Evolutionary conservation across 1,140 invertebrate species (phyloP).

Genomic region (Camponotus floridanus): DNA sequence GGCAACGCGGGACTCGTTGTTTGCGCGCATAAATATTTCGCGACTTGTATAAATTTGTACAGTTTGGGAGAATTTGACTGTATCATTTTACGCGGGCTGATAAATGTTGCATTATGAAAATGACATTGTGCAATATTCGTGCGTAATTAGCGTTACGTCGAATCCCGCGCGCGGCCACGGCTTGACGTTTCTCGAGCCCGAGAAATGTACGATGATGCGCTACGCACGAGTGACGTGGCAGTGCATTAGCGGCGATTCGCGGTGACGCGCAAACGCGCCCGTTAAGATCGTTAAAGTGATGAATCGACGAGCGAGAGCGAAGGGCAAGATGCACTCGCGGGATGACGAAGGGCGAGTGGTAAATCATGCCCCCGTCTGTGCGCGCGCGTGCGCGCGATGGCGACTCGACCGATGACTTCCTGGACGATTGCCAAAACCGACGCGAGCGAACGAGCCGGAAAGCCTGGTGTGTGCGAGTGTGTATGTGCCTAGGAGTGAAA

Average conservation of each 20-base stretch:
- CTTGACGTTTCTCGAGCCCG: constrained; percentile 18
- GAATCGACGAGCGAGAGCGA: constrained; percentile 51
- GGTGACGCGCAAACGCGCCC: constrained; percentile 38
- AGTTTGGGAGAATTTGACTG: constrained; percentile 15
- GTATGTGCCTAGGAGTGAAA: too few species aligned
- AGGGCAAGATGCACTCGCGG: constrained; percentile 53
- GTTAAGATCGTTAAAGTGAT: constrained; percentile 58
- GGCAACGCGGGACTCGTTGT: not conserved
- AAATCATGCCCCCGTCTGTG: constrained; percentile 38
- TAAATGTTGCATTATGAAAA: constrained; percentile 41
- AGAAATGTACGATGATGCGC: constrained; percentile 19
- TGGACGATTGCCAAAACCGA: constrained; percentile 56
- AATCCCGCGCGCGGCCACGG: not conserved
- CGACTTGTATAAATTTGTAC: constrained; percentile 23
- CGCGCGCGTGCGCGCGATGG: constrained; percentile 50
- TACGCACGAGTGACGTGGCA: constrained; percentile 35
- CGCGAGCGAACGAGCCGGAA: constrained; percentile 51
- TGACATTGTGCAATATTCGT: constrained; percentile 29
- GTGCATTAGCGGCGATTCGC: constrained; percentile 56
- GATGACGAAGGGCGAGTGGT: constrained; percentile 61
- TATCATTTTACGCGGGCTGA: constrained; percentile 1
- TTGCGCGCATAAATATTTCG: constrained; percentile 17
- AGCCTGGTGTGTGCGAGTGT: constrained; percentile 4
- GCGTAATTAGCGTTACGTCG: constrained; percentile 20
- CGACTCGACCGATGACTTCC: constrained; percentile 58